phyloP scores from a whole-genome alignment of 2,888 invertebrate species.

The Diaprepes abbreviatus region DNA sequence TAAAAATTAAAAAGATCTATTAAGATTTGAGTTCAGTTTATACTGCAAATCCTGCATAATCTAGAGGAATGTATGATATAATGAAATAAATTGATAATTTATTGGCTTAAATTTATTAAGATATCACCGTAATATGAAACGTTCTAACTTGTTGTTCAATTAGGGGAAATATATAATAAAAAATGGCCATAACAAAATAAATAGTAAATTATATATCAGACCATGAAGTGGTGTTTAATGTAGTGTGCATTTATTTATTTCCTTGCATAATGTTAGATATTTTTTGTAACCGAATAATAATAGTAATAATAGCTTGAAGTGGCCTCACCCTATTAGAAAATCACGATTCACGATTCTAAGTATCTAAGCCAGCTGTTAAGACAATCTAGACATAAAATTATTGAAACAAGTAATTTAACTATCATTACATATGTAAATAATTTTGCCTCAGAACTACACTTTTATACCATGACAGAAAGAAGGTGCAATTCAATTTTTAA shows the following conservation, averaged over 20 bases:
- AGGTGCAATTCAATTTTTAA: too few relatives aligned
- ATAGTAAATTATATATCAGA: background rate
- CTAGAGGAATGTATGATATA: too few relatives aligned
- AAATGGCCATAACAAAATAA: background rate
- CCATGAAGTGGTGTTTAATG: background rate
- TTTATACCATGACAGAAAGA: too few relatives aligned
- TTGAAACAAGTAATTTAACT: background rate
- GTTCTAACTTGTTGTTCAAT: background rate
- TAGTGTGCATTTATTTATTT: background rate
- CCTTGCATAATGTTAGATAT: constrained; percentile 5
- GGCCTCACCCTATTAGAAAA: constrained; percentile 12
- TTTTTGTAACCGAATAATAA: background rate
- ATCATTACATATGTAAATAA: too few relatives aligned
- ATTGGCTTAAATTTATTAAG: background rate
- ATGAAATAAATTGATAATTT: too few relatives aligned
- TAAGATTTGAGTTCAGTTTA: too few relatives aligned
- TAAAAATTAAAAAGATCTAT: too few relatives aligned
- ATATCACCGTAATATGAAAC: background rate
- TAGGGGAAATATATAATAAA: background rate
- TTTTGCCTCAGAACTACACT: too few relatives aligned
- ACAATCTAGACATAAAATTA: constrained; percentile 5
- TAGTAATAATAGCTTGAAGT: background rate
- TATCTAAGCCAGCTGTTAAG: background rate
- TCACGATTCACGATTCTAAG: background rate
- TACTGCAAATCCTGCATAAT: too few relatives aligned